Evolutionary conservation across 1,140 invertebrate species (phyloP), one percentile per base, ranked within the genome.

Genomic region (Solen grandis): DNA sequence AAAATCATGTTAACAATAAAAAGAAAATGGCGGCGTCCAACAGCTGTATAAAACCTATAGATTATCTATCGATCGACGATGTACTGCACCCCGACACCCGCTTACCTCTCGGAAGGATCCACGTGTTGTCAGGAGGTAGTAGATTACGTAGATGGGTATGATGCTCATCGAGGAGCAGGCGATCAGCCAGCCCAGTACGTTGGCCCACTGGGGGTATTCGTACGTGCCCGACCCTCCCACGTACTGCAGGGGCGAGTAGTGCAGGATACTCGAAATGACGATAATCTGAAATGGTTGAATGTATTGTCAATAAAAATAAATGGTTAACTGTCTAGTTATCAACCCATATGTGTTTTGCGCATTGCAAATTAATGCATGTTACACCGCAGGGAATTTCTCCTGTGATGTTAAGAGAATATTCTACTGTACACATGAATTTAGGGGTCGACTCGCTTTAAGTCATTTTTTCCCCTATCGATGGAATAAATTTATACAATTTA

Each of bases 141-240:
- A 88, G 38, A 90, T 62, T n/a, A 84, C 85, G 54, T 86, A 88
- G 1, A 84, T 74, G 0, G 90, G 90, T 89, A 99, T 99, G 94
- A 97, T 97, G 2, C 96, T 93, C 50, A 99, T 95, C 60, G 97
- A 98, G 0, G 97, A 97, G 0, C 95, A 95, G 1, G 97, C 97
- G 82, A 99, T 97, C n/a, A 94, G 88, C 96, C 97, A 98, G 1
- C 98, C 98, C 19, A 99, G 87, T 3, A 95, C 93, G 91, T 99
- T 99, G 0, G 98, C 97, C 96, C 97, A 98, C 5, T 92, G 89
- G 0, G 98, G 98, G 92, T 99, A 99, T 0, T 95, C 93, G 89
- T 99, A 99, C 5, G 60, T 73, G 0, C 84, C 77, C 5, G 66
- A n/a, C 27, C 87, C 65, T 3, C 86, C 85, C 5, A 94, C 94